A percentile compares a stretch with the other conserved stretches of the same genome.
phyloP scores from a whole-genome alignment of 2,797 vertebrate species.

The Lepilemur ruficaudatus region DNA sequence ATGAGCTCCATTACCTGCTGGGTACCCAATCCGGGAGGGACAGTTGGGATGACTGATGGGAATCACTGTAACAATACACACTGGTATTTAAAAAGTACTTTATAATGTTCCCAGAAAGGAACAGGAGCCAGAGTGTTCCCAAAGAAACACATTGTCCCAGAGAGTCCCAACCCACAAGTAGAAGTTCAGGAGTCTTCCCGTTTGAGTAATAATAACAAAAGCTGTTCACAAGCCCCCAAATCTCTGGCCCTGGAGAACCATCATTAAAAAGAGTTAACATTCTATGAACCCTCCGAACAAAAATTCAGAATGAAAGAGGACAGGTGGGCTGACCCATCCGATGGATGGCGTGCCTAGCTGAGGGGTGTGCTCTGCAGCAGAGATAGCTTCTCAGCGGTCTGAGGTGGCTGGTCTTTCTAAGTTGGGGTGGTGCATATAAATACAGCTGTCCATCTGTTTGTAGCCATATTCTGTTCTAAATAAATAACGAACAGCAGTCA shows the following conservation, averaged over 20 bases:
- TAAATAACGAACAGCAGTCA: slow-evolving; percentile 42
- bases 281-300: not conserved
- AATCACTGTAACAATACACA: slow-evolving; percentile 57
- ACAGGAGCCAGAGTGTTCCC: slow-evolving; percentile 43
- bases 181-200: slow-evolving; percentile 60
- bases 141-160: slow-evolving; percentile 46
- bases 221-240: slow-evolving; percentile 43
- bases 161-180: slow-evolving; percentile 29
- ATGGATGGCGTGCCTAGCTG: not conserved
- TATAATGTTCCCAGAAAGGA: slow-evolving; percentile 66
- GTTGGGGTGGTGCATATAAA: not conserved
- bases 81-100: slow-evolving; percentile 72
- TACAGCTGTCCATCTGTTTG: not conserved
- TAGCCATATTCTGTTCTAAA: slow-evolving; percentile 36
- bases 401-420: not conserved
- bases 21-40: slow-evolving; percentile 60
- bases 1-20: slow-evolving; percentile 57
- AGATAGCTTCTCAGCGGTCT: not conserved
- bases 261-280: slow-evolving; percentile 55
- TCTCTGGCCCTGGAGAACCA: slow-evolving; percentile 34
- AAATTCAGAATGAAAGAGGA: not conserved
- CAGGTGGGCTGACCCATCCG: not conserved
- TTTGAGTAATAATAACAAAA: not conserved
- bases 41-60: slow-evolving; percentile 44
- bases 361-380: accelerated